These are phyloP conservation scores for Netelia melanura DNA, from an alignment of 2,888 invertebrate species.

Conservation along the genomic window DNA sequence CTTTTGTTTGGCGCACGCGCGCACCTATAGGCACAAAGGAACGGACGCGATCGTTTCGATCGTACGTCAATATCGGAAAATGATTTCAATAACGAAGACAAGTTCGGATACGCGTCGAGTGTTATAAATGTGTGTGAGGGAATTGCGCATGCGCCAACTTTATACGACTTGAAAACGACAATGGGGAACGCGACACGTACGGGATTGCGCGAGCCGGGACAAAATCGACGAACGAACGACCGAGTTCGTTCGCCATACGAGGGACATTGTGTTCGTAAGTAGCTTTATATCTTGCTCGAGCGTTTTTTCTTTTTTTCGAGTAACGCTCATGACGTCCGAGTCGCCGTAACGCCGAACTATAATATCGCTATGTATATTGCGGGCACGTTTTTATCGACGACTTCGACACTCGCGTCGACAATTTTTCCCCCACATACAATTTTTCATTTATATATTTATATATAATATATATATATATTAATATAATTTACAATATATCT, in stretches of 20 bases:
- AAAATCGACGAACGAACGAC: no score
- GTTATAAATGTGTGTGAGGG: no score
- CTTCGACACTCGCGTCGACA: neutral
- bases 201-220: no score
- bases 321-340: constrained; percentile 21
- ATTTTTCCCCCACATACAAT: neutral
- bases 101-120: no score
- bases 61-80: neutral
- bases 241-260: no score
- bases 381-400: neutral
- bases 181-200: no score
- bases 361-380: constrained; percentile 1
- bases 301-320: neutral
- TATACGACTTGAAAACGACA: no score
- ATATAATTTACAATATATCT: no score
- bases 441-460: no score
- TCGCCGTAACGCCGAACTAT: neutral
- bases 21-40: no score
- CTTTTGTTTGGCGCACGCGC: neutral
- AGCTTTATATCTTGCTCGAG: constrained; percentile 8
- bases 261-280: neutral
- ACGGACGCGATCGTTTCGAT: neutral
- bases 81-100: neutral
- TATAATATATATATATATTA: no score
- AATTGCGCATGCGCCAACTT: neutral